Conservation (phyloP, 2,113 vertebrate species). For the Peromyscus maniculatus region DNA sequence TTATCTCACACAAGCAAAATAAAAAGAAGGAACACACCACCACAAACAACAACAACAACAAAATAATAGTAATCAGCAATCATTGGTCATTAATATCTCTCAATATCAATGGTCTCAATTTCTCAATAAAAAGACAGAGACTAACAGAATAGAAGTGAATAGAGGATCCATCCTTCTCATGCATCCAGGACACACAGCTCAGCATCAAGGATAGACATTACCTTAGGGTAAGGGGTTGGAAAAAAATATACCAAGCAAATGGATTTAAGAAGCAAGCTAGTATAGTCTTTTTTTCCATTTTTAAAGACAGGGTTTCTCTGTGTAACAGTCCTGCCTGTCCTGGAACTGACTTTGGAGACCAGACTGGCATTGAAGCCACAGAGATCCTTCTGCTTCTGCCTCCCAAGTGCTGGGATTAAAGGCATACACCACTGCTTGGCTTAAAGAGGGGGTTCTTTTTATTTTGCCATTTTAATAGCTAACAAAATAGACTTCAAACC, state of each 20-base stretch:
- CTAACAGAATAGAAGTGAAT: background rate
- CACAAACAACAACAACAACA: background rate
- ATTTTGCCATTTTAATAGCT: background rate
- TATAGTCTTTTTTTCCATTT: background rate
- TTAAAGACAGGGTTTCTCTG: background rate
- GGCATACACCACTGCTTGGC: background rate
- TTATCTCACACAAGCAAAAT: background rate
- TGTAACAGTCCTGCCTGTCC: background rate
- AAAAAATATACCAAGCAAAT: background rate
- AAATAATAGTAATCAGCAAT: background rate
- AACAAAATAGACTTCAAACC: background rate
- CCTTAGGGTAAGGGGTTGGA: background rate
- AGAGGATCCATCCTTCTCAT: background rate
- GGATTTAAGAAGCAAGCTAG: background rate
- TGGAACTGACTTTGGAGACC: background rate
- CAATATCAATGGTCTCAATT: background rate
- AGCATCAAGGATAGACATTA: background rate
- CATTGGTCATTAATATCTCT: background rate
- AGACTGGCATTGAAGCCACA: background rate
- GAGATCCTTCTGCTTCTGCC: background rate
- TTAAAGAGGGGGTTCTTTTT: background rate
- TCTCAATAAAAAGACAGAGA: background rate
- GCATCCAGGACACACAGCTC: background rate
- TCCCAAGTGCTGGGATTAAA: background rate
- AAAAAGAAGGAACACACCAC: background rate